Evolutionary conservation across 2,888 invertebrate species (phyloP).

Genomic region (Hetaerina titia): DNA sequence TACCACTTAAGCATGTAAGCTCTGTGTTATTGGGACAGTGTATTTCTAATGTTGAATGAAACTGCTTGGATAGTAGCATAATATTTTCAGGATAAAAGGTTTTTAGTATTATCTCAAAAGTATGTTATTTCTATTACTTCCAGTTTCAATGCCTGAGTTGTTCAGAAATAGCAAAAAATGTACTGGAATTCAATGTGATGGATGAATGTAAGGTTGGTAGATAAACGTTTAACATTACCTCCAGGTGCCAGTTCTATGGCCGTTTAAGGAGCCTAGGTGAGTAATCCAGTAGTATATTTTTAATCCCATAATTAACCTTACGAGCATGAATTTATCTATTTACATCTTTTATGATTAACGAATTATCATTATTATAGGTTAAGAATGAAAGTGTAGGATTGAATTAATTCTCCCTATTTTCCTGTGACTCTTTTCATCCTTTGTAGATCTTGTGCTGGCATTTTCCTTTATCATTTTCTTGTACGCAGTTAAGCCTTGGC

Average conservation of each 20-base stretch:
- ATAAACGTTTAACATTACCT: not conserved
- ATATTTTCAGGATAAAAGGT: not conserved
- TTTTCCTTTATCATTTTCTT: too few relatives aligned
- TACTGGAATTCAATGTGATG: not conserved
- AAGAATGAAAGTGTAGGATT: too few relatives aligned
- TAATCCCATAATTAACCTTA: too few relatives aligned
- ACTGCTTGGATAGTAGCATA: not conserved
- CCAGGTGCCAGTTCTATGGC: slow-evolving; percentile 1
- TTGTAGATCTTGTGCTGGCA: too few relatives aligned
- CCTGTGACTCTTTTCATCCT: too few relatives aligned
- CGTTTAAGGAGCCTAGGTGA: not conserved
- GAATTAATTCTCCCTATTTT: too few relatives aligned
- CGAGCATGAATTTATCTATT: too few relatives aligned
- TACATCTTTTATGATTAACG: too few relatives aligned
- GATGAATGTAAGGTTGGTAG: not conserved
- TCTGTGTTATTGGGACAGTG: not conserved
- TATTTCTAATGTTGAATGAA: not conserved
- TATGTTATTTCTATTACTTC: not conserved
- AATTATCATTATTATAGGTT: too few relatives aligned
- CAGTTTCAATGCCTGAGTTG: slow-evolving; percentile 10
- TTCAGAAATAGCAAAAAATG: not conserved
- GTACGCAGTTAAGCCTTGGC: too few relatives aligned
- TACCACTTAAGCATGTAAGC: not conserved
- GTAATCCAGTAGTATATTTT: not conserved
- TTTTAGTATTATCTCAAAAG: not conserved